phyloP scores from a whole-genome alignment of 2,113 vertebrate genomes.

The Salvator merianae region DNA sequence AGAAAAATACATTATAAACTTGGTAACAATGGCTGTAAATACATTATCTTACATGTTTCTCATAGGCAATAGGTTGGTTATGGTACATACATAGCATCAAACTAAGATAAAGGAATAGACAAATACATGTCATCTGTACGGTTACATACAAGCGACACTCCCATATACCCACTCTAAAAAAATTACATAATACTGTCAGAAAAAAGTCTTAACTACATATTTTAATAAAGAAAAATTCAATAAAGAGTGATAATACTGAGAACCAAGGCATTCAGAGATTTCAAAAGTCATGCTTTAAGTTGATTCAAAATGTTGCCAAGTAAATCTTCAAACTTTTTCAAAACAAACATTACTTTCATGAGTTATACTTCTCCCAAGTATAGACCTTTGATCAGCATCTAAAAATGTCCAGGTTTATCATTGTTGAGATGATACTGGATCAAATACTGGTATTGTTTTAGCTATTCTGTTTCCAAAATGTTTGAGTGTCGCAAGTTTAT shows the following conservation, averaged over 20 bases:
- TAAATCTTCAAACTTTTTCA: conserved; percentile 78
- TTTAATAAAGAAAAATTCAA: conserved; percentile 84
- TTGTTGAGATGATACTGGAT: conserved; percentile 84
- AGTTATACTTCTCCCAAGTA: conserved; percentile 72
- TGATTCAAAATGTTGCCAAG: conserved; percentile 81
- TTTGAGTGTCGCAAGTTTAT: conserved; percentile 82
- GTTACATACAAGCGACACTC: conserved; percentile 83
- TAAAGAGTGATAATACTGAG: conserved; percentile 86
- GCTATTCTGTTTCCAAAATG: conserved; percentile 78
- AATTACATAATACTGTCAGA: conserved; percentile 90
- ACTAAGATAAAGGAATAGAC: conserved; percentile 82
- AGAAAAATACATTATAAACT: conserved; percentile 99
- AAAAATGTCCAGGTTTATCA: conserved; percentile 79
- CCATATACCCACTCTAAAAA: conserved; percentile 83
- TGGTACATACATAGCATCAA: conserved; percentile 86
- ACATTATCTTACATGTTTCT: conserved; percentile 90
- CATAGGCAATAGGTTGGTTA: conserved; percentile 91
- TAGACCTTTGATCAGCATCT: conserved; percentile 79
- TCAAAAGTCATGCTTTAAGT: conserved; percentile 84
- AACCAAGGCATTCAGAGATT: conserved; percentile 85
- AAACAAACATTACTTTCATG: conserved; percentile 75
- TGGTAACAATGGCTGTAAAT: conserved; percentile 98
- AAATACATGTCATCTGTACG: conserved; percentile 81
- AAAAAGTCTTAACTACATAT: conserved; percentile 82
- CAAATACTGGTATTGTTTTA: conserved; percentile 80